A percentile compares a stretch with the other conserved stretches of the same genome.
Evolutionary conservation across 2,888 invertebrate genomes (phyloP).

Genomic region (Amiota communis): DNA sequence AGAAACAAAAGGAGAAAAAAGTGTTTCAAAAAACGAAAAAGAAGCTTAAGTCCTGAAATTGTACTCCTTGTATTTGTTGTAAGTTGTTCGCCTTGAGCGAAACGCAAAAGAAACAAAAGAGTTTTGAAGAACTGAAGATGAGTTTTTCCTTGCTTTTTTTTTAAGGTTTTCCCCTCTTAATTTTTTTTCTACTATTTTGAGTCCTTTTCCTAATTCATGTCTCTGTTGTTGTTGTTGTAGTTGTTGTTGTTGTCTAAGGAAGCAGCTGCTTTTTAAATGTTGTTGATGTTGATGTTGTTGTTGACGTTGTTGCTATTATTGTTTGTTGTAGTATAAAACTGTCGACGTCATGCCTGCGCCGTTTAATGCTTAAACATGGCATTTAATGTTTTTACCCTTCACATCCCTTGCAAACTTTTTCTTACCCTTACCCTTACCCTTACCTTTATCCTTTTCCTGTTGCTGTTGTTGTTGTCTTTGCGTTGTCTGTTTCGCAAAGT

Average conservation of each 20-base stretch:
- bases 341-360: conserved; percentile 26
- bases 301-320: conserved; percentile 11
- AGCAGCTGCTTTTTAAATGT: not conserved
- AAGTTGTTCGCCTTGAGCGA: too few species aligned
- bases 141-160: not conserved
- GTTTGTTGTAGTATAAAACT: conserved; percentile 10
- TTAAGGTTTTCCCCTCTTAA: not conserved
- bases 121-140: too few species aligned
- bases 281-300: not conserved
- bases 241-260: not conserved
- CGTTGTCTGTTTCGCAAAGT: conserved; percentile 2
- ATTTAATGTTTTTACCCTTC: not conserved
- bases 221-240: not conserved
- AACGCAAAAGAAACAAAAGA: too few species aligned
- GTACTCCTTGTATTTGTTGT: too few species aligned
- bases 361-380: conserved; percentile 9
- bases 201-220: not conserved
- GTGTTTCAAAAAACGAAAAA: too few species aligned
- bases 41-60: too few species aligned
- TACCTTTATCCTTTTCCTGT: not conserved
- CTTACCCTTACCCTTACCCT: not conserved
- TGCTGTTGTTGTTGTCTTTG: not conserved
- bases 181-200: not conserved
- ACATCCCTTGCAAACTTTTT: not conserved
- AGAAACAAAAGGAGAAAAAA: too few species aligned